These are phyloP conservation scores for Umimayanthus kanabou DNA, from an alignment of 92 coral and sea anemone species.

Conservation along the genomic window DNA sequence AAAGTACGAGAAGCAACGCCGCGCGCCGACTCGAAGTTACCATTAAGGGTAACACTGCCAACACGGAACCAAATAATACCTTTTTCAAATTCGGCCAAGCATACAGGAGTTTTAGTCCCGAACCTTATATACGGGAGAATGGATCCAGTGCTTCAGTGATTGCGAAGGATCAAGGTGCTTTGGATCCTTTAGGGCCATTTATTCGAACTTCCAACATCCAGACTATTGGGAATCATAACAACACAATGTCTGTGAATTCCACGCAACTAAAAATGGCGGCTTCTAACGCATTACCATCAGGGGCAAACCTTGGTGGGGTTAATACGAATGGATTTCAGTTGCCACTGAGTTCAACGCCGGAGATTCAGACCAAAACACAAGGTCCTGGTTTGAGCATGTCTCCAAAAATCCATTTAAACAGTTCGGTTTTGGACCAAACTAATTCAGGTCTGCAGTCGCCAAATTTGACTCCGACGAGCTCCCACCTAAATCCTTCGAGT, in stretches of 20 bases:
- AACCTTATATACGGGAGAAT: constrained; percentile 66
- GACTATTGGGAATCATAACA: constrained; percentile 39
- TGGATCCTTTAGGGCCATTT: constrained; percentile 44
- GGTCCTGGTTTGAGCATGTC: constrained; percentile 60
- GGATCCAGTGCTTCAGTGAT: constrained; percentile 60
- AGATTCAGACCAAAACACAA: constrained; percentile 67
- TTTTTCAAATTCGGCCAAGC: constrained; percentile 62
- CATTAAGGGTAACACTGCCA: constrained; percentile 69
- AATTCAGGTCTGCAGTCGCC: constrained; percentile 49
- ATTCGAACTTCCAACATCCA: constrained; percentile 30
- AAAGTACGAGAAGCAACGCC: constrained; percentile 27
- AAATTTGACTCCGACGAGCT: constrained; percentile 43
- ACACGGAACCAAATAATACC: constrained; percentile 74
- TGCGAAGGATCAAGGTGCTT: constrained; percentile 63
- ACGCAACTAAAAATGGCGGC: constrained; percentile 49
- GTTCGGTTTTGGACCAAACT: constrained; percentile 74
- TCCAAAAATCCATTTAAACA: constrained; percentile 72
- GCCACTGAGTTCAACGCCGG: constrained; percentile 71
- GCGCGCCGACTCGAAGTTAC: constrained; percentile 64
- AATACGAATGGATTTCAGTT: constrained; percentile 89
- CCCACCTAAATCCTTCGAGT: constrained; percentile 42
- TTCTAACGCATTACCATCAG: constrained; percentile 24
- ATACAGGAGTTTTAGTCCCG: constrained; percentile 62
- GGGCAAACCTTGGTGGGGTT: constrained; percentile 23
- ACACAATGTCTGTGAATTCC: constrained; percentile 41